Evolutionary conservation across 2,797 vertebrate genomes (phyloP).

Genomic region (Schizopygopsis pylzovi): DNA sequence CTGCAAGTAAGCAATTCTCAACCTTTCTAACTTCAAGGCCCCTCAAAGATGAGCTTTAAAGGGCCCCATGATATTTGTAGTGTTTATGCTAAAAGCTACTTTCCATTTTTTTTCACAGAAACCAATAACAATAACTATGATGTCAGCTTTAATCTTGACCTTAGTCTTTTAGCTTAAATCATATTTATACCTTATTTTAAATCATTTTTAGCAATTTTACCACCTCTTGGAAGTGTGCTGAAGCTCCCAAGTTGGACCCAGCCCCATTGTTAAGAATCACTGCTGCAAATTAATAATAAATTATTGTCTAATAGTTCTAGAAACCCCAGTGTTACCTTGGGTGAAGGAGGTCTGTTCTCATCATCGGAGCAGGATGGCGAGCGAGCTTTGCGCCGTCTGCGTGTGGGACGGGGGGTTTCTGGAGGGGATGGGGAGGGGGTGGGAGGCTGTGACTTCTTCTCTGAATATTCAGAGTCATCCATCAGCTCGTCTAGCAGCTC

Average conservation of each 20-base stretch:
- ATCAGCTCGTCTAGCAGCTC: constrained; percentile 92
- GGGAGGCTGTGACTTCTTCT: constrained; percentile 90
- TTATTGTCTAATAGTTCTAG: background rate
- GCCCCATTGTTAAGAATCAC: background rate
- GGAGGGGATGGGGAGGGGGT: constrained; percentile 83
- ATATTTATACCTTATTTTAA: background rate
- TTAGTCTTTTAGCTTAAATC: background rate
- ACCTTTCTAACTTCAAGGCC: background rate
- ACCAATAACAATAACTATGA: background rate
- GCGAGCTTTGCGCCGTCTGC: constrained; percentile 84
- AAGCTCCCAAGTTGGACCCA: background rate
- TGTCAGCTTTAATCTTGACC: background rate
- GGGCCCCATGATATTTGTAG: background rate
- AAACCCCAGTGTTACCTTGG: constrained; percentile 83
- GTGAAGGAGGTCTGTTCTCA: constrained; percentile 91
- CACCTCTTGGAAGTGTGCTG: background rate
- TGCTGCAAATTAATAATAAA: background rate
- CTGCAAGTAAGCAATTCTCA: background rate
- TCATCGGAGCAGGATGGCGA: constrained; percentile 92
- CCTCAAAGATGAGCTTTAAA: background rate
- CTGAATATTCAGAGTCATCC: constrained; percentile 92
- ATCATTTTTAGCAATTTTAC: background rate
- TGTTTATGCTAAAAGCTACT: background rate
- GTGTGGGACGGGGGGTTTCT: constrained; percentile 81
- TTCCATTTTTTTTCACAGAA: background rate